Base-by-base conservation (phyloP, 2,888 invertebrate genomes). In the Julus scandinavius region DNA sequence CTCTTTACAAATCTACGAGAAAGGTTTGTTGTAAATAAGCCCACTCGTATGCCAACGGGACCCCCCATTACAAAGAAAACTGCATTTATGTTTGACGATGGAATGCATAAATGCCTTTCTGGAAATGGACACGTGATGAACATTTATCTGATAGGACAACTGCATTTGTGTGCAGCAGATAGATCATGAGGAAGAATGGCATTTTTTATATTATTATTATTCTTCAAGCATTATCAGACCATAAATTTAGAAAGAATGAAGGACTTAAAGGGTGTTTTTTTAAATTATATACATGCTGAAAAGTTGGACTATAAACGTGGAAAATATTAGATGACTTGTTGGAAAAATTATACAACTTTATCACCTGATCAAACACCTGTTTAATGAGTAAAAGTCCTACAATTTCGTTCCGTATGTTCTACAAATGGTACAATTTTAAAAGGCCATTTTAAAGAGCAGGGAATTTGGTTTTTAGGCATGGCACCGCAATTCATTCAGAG, bases 91-190 rank as follows among this genome's bases (percentile, higher is more conserved):
- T 80, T 38, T 38, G 80, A 80, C 38, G 80, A 80, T 80, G 80
- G 80, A 80, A 80, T 80, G 80, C 80, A 80, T 80, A 80, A 80
- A 80, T 80, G 80, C 38, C 38, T 38, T 80, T 80, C 80, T 80
- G 80, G 15, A 80, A 80, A 80, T 80, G 80, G 80, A 80, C 80
- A 80, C 38, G 38, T 80, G 38, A 38, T 38, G 80, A 80, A 40
- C 80, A 80, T 80, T 80, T 38, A 80, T 80, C 80, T 80, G 80
- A 80, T 80, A 15, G 80, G 38, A 80, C 80, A 80, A 29, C 38
- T 38, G 80, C 80, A 38, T 72, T 20, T 20, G 72, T 72, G 20
- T 15, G 15, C 38, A 80, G 80, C 38, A 80, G 38, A 80, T 63
- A 20, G 80, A 80, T 80, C 13, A 7, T 38, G 11, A 38, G 38